Conservation (phyloP, 2,888 invertebrate genomes). For the Limnephilus marmoratus region DNA sequence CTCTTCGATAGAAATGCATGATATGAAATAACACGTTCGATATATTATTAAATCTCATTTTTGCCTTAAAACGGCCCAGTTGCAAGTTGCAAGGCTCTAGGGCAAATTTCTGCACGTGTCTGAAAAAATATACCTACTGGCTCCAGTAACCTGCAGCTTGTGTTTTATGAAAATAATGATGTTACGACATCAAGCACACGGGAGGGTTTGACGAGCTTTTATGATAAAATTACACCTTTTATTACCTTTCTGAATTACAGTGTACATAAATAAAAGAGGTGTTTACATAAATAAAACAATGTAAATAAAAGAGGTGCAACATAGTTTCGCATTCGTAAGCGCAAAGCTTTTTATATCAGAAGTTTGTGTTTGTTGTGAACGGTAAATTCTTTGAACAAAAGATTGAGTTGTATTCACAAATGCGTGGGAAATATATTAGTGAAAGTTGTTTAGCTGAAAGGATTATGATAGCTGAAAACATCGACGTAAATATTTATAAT, state of each 20-base stretch:
- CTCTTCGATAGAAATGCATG: too few species aligned
- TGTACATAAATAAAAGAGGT: too few species aligned
- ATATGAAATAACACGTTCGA: too few species aligned
- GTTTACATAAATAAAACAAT: too few species aligned
- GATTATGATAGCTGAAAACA: too few species aligned
- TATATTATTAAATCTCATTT: not conserved
- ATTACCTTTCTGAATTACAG: not conserved
- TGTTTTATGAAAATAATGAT: slow-evolving; percentile 11
- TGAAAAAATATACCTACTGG: not conserved
- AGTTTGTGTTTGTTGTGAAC: not conserved
- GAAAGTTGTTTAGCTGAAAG: too few species aligned
- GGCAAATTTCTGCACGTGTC: not conserved
- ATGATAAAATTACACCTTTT: not conserved
- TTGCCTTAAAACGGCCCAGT: not conserved
- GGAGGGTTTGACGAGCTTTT: not conserved
- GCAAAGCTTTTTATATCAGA: not conserved
- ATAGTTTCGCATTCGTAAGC: not conserved
- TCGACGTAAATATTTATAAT: too few species aligned
- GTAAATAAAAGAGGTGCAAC: not conserved
- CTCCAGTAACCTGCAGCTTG: not conserved
- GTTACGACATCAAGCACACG: not conserved
- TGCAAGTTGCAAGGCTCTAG: not conserved
- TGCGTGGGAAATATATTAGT: too few species aligned
- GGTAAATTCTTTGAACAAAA: too few species aligned
- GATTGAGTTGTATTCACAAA: too few species aligned